Evolutionary conservation across 2,888 invertebrate genomes (phyloP).

Genomic region (Marasmarcha lunaedactyla): DNA sequence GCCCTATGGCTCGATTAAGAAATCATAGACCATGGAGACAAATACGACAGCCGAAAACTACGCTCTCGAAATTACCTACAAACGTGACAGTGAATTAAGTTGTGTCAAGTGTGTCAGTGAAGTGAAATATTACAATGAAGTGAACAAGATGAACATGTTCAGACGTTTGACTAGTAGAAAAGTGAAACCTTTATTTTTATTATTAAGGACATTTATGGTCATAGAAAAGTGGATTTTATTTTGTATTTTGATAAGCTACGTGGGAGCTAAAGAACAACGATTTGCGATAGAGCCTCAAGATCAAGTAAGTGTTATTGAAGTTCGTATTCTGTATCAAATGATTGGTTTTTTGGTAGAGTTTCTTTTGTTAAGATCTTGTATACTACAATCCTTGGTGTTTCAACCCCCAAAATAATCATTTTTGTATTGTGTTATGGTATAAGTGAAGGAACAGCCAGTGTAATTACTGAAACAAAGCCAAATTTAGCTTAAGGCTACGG

Average conservation of each 20-base stretch:
- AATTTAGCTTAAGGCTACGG: too few species aligned
- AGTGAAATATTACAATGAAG: background rate
- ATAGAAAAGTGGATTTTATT: constrained; percentile 30
- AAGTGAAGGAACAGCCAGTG: too few species aligned
- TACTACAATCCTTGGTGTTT: too few species aligned
- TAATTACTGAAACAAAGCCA: too few species aligned
- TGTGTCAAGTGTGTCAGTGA: too few species aligned
- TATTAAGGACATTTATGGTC: constrained; percentile 33
- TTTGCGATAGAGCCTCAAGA: constrained; percentile 62
- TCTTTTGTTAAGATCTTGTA: too few species aligned
- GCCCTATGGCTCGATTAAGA: background rate
- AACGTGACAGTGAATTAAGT: too few species aligned
- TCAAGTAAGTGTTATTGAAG: constrained; percentile 39
- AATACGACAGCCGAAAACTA: background rate
- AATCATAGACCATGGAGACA: background rate
- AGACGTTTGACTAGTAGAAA: constrained; percentile 33
- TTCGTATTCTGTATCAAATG: too few species aligned
- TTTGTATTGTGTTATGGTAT: too few species aligned
- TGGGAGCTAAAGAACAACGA: constrained; percentile 46
- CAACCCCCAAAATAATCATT: too few species aligned
- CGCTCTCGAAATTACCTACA: too few species aligned
- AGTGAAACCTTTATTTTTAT: constrained; percentile 48
- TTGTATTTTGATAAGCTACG: constrained; percentile 27
- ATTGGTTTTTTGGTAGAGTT: too few species aligned
- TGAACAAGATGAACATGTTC: background rate